Evolutionary conservation across 2,113 vertebrate species (phyloP).

Genomic region (Sprattus sprattus): DNA sequence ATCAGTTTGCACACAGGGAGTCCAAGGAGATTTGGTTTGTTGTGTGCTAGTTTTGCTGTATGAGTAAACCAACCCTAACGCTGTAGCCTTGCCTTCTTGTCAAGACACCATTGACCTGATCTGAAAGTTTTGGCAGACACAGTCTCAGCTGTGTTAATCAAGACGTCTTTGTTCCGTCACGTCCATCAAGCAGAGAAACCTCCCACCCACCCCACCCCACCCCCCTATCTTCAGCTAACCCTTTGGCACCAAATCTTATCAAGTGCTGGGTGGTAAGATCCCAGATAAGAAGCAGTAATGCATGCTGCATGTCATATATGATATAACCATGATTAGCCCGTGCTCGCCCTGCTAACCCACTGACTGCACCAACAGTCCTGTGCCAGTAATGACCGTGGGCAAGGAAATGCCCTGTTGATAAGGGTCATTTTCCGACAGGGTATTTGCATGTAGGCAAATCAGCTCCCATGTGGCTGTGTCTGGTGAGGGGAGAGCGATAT

Average conservation of each 20-base stretch:
- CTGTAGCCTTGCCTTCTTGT: background rate
- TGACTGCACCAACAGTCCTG: background rate
- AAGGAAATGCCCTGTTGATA: background rate
- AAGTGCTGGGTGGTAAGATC: background rate
- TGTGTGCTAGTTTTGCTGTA: background rate
- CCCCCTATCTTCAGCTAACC: too few relatives aligned
- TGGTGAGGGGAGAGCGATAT: background rate
- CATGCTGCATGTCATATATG: background rate
- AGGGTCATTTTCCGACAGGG: background rate
- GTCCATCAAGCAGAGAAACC: background rate
- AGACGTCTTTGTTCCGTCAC: background rate
- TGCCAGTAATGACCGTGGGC: background rate
- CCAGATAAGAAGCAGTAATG: background rate
- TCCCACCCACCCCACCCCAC: too few relatives aligned
- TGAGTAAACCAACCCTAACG: background rate
- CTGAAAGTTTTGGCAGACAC: background rate
- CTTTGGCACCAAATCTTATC: too few relatives aligned
- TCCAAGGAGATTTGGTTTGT: background rate
- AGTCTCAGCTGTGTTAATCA: background rate
- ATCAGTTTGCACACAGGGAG: background rate
- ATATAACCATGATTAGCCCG: background rate
- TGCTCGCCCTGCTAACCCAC: background rate
- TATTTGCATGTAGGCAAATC: background rate
- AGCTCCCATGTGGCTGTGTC: background rate
- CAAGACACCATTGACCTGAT: background rate